A percentile compares a stretch with the other conserved stretches of the same genome.
phyloP scores from a whole-genome alignment of 2,113 vertebrate genomes.

The Myotis lucifugus region DNA sequence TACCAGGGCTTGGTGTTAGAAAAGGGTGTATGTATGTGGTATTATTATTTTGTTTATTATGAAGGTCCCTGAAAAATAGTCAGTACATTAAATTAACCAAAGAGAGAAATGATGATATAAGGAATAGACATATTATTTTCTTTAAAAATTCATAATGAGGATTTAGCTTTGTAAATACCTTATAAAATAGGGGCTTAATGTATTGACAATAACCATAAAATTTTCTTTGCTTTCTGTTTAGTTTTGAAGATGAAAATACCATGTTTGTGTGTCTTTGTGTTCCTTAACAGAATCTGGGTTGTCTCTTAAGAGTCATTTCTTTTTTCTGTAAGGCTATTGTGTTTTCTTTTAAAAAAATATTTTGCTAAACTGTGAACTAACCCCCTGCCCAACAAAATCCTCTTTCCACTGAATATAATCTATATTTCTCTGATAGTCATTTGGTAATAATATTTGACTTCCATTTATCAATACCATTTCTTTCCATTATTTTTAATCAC shows the following conservation, averaged over 20 bases:
- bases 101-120: conserved; percentile 15
- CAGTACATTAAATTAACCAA: conserved; percentile 43
- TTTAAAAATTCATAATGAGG: conserved; percentile 39
- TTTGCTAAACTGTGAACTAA: conserved; percentile 49
- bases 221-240: neutral
- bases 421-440: conserved; percentile 70
- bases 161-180: conserved; percentile 30
- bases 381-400: conserved; percentile 24
- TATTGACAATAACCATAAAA: conserved; percentile 36
- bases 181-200: conserved; percentile 33
- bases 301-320: conserved; percentile 5
- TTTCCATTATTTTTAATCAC: conserved; percentile 78
- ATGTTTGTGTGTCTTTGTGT: neutral
- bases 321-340: conserved; percentile 69
- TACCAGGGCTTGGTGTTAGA: conserved; percentile 17
- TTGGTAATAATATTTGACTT: conserved; percentile 69
- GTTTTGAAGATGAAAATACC: conserved; percentile 15
- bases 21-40: neutral
- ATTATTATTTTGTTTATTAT: conserved; percentile 48
- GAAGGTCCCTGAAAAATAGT: neutral
- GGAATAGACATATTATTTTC: neutral
- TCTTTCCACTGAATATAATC: conserved; percentile 27
- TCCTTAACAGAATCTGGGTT: conserved; percentile 50
- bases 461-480: conserved; percentile 78
- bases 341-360: conserved; percentile 61